Conservation (phyloP, 1,140 invertebrate species). For the Ceratina calcarata region DNA sequence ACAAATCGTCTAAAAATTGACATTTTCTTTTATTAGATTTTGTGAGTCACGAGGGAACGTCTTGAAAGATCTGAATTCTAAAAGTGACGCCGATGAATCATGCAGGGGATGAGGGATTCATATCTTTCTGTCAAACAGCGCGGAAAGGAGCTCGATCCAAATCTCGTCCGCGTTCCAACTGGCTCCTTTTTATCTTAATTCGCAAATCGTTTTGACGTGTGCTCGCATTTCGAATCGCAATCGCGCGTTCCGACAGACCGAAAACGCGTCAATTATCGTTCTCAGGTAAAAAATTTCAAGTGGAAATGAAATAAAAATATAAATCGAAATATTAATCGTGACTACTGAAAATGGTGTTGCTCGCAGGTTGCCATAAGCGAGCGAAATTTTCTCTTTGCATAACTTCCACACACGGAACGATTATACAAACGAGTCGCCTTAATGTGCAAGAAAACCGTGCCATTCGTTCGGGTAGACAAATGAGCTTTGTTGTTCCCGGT, state of each 20-base stretch:
- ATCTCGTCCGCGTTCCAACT: constrained; percentile 6
- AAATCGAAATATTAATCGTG: background rate
- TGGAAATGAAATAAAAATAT: background rate
- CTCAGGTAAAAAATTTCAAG: too few species aligned
- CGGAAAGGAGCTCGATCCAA: constrained; percentile 3
- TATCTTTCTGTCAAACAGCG: constrained; percentile 12
- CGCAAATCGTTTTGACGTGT: background rate
- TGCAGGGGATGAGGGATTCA: background rate
- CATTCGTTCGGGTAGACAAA: constrained; percentile 52
- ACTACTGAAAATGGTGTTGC: too few species aligned
- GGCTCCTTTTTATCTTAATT: constrained; percentile 15
- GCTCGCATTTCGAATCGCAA: background rate
- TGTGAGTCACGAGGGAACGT: background rate
- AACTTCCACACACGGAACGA: background rate
- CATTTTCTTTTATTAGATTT: background rate
- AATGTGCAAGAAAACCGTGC: constrained; percentile 34
- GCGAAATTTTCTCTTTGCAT: constrained; percentile 39
- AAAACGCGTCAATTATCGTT: too few species aligned
- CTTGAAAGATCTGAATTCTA: background rate
- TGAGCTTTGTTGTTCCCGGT: constrained; percentile 40
- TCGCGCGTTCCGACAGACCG: background rate
- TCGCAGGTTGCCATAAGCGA: background rate
- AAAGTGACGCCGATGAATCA: background rate
- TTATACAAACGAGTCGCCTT: background rate
- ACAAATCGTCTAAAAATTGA: background rate